phyloP scores from a whole-genome alignment of 1,140 invertebrate genomes.

The Cardiocondyla obscurior region DNA sequence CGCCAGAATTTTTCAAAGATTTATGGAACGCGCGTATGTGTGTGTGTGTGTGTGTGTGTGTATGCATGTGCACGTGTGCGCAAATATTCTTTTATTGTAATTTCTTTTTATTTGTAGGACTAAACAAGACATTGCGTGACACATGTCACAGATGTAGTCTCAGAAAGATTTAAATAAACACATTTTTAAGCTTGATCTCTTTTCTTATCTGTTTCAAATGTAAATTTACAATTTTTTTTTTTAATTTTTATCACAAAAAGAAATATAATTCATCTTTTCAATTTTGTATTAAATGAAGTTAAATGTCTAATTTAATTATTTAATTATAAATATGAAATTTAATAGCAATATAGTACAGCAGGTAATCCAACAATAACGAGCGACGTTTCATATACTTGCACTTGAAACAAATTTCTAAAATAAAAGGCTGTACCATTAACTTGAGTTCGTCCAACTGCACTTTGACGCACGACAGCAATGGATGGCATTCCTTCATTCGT shows the following conservation, averaged over 20 bases:
- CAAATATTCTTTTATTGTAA: background rate
- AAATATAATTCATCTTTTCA: no score
- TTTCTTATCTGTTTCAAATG: background rate
- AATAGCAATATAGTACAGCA: no score
- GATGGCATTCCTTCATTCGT: constrained; percentile 39
- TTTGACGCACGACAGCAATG: constrained; percentile 37
- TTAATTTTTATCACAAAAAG: no score
- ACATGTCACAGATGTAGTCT: no score
- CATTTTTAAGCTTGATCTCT: background rate
- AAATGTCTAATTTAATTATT: background rate
- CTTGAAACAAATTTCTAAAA: constrained; percentile 1
- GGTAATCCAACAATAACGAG: background rate
- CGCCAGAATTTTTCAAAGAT: constrained; percentile 42
- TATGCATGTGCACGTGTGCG: background rate
- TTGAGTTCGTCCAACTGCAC: background rate
- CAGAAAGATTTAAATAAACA: background rate
- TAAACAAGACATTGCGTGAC: background rate
- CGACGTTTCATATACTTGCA: background rate
- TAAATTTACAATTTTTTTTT: no score
- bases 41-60: background rate
- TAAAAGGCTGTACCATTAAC: constrained; percentile 27
- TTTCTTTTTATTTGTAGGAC: background rate
- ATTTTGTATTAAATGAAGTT: no score
- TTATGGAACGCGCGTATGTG: background rate
- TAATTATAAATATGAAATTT: no score